A percentile compares a stretch with the other conserved stretches of the same genome.
Conservation (phyloP, 23 tunicate species). For the Trididemnum clinides region DNA sequence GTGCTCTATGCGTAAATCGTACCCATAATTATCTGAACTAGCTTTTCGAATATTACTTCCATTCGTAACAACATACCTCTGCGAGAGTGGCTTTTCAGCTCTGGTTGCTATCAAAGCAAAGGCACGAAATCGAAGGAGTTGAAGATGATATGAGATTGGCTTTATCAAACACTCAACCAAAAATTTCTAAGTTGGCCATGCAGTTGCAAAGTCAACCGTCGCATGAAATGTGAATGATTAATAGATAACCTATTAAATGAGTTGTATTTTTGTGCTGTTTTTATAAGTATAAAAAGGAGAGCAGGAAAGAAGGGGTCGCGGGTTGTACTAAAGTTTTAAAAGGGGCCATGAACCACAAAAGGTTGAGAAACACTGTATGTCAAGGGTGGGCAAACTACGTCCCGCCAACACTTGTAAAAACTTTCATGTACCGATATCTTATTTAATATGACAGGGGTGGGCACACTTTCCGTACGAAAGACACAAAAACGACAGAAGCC, state of each 20-base stretch:
- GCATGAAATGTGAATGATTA: not conserved
- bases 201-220: constrained; percentile 32
- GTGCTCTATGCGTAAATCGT: too few relatives aligned
- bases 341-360: constrained; percentile 28
- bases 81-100: constrained; percentile 46
- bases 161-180: constrained; percentile 52
- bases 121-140: constrained; percentile 33
- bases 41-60: constrained; percentile 29
- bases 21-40: not conserved
- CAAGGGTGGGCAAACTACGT: too few relatives aligned
- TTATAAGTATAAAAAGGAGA: not conserved
- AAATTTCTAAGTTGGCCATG: constrained; percentile 12
- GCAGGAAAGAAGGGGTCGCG: constrained; percentile 30
- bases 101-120: constrained; percentile 51
- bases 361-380: constrained; percentile 39
- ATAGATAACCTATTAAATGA: not conserved
- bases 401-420: too few relatives aligned
- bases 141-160: constrained; percentile 54
- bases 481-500: too few relatives aligned
- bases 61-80: constrained; percentile 23
- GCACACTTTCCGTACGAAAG: too few relatives aligned
- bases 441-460: too few relatives aligned
- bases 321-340: constrained; percentile 17
- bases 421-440: too few relatives aligned
- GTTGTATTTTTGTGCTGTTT: constrained; percentile 3